Evolutionary conservation across 2,113 vertebrate genomes (phyloP).

Genomic region (Corapipo altera): DNA sequence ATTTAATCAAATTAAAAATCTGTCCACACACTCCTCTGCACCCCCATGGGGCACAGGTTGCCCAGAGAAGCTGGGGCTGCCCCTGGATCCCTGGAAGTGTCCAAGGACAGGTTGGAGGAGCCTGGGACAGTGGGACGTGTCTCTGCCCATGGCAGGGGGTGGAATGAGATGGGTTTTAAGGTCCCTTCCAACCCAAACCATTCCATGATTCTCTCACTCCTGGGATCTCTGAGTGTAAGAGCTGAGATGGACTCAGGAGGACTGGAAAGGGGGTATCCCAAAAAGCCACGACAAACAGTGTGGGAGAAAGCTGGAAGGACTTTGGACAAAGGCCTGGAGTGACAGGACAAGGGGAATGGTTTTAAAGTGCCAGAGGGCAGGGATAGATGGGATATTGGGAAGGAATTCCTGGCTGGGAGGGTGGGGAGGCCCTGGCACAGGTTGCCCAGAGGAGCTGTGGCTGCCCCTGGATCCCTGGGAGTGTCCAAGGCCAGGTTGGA

Average conservation of each 20-base stretch:
- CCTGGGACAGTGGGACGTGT: not conserved
- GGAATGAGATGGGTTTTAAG: not conserved
- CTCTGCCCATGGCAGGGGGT: not conserved
- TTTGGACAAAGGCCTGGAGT: too few species aligned
- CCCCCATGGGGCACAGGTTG: fast-evolving
- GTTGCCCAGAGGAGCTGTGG: not conserved
- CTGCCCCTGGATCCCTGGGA: not conserved
- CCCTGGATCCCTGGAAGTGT: not conserved
- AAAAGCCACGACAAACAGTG: too few species aligned
- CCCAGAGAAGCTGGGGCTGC: not conserved
- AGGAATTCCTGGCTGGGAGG: too few species aligned
- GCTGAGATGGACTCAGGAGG: too few species aligned
- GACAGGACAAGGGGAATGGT: too few species aligned
- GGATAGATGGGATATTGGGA: too few species aligned
- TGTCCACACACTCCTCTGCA: not conserved
- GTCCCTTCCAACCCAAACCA: not conserved
- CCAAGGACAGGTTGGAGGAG: not conserved
- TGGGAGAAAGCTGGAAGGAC: too few species aligned
- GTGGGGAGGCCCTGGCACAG: too few species aligned
- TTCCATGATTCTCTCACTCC: too few species aligned
- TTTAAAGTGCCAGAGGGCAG: too few species aligned
- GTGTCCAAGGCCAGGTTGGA: not conserved
- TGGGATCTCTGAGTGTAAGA: too few species aligned
- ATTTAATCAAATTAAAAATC: not conserved
- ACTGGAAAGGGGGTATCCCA: too few species aligned